Evolutionary conservation across 2,888 invertebrate species (phyloP).

Genomic region (Cosmia pyralina): DNA sequence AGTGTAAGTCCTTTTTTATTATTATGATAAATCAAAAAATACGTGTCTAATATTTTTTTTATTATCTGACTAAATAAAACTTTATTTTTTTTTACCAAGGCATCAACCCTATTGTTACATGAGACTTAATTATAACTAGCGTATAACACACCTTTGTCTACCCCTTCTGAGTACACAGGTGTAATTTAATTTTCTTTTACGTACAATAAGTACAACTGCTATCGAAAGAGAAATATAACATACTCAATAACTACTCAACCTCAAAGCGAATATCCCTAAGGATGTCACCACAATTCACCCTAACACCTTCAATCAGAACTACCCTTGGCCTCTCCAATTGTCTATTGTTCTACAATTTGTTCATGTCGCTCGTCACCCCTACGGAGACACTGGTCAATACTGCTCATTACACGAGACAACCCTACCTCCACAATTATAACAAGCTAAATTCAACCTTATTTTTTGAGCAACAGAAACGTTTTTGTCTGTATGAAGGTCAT

Average conservation of each 20-base stretch:
- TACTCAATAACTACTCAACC: not conserved
- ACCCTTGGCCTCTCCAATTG: slow-evolving; percentile 69
- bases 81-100: no score
- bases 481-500: slow-evolving; percentile 29
- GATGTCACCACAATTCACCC: slow-evolving; percentile 27
- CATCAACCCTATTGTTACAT: no score
- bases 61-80: no score
- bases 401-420: slow-evolving; percentile 62
- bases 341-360: slow-evolving; percentile 78
- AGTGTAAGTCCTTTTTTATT: no score
- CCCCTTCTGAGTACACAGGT: not conserved
- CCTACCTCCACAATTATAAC: not conserved
- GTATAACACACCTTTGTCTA: not conserved
- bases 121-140: not conserved
- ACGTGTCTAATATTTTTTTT: no score
- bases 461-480: not conserved
- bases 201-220: not conserved
- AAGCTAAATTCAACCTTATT: slow-evolving; percentile 41
- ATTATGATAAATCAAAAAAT: no score
- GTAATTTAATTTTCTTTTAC: not conserved
- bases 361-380: slow-evolving; percentile 69
- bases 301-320: slow-evolving; percentile 60
- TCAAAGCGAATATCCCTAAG: not conserved
- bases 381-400: slow-evolving; percentile 70
- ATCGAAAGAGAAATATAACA: not conserved